Evolutionary conservation across 2,888 invertebrate genomes (phyloP), one percentile per base, ranked within the genome.

Genomic region (Drosophila anceps): DNA sequence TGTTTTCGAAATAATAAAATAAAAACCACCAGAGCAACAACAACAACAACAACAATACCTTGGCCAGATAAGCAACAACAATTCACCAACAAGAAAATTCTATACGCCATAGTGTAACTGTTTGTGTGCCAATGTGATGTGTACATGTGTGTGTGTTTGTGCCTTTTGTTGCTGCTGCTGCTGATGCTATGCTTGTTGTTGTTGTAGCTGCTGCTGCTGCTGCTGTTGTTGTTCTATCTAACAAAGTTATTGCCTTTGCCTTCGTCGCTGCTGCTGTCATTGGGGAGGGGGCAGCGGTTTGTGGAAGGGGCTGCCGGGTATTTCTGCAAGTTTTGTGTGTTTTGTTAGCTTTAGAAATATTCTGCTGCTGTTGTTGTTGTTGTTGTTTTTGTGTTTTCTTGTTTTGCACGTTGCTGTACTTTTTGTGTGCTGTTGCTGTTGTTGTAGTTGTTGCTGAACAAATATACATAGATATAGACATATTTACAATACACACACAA

Each of bases 341-440:
- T 88, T 88, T 84, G 86, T 84, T 84, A 86, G 84, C 86, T 88
- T 86, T 88, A 84, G 88, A 84, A 88, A 84, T 88, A 88, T 75
- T 73, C 63, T 76, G 55, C 63, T 71, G n/a, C n/a, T n/a, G n/a
- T 64, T 72, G 43, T 61, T 72, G 46, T 44, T 15, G 44, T 15
- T 44, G 13, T 24, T 44, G 59, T 74, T 74, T 65, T 74, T 73
- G 58, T 82, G 64, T 70, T 73, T 84, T 78, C 78, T 78, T 73
- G 75, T 84, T 83, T 84, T 83, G 82, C 77, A 82, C 82, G 77
- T 84, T 88, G 79, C 73, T 89, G 82, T 80, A 82, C 85, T 84
- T 80, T 73, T 81, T 77, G 63, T 80, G 69, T 84, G 65, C 69
- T 79, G 65, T 68, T 67, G 72, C 29, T 68, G 51, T 54, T 62